phyloP scores from a whole-genome alignment of 2,797 vertebrate species.

The Macropus fuliginosus region DNA sequence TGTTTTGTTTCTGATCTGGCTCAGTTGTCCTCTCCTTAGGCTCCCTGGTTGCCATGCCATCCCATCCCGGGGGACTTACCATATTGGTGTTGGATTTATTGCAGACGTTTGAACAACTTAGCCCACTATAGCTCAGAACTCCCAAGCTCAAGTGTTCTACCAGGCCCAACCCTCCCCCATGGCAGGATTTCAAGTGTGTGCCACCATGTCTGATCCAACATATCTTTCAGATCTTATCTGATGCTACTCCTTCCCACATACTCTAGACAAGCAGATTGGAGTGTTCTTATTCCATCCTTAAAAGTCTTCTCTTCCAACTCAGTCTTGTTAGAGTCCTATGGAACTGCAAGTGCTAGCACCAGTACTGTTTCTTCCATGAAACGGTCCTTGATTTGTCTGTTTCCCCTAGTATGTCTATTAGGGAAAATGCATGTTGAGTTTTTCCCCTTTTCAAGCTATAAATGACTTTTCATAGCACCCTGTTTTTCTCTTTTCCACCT shows the following conservation, averaged over 20 bases:
- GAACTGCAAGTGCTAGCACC: background rate
- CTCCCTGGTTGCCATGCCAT: background rate
- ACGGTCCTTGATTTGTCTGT: background rate
- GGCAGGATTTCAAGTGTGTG: background rate
- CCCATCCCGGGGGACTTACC: background rate
- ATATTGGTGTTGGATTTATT: background rate
- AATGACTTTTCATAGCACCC: background rate
- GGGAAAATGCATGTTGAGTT: background rate
- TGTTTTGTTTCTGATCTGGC: background rate
- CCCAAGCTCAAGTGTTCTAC: background rate
- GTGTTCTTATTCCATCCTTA: background rate
- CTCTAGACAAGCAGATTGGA: background rate
- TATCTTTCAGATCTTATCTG: background rate
- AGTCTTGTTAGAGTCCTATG: background rate
- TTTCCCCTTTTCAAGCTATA: background rate
- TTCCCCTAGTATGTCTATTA: background rate
- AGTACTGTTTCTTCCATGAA: background rate
- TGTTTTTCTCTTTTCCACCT: background rate
- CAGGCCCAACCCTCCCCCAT: background rate
- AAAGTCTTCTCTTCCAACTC: background rate
- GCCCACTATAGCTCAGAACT: background rate
- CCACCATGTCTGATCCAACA: background rate
- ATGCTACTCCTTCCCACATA: background rate
- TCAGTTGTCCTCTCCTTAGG: background rate
- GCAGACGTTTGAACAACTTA: background rate